Evolutionary conservation across 2,797 vertebrate species (phyloP).

Genomic region (Potorous gilbertii): DNA sequence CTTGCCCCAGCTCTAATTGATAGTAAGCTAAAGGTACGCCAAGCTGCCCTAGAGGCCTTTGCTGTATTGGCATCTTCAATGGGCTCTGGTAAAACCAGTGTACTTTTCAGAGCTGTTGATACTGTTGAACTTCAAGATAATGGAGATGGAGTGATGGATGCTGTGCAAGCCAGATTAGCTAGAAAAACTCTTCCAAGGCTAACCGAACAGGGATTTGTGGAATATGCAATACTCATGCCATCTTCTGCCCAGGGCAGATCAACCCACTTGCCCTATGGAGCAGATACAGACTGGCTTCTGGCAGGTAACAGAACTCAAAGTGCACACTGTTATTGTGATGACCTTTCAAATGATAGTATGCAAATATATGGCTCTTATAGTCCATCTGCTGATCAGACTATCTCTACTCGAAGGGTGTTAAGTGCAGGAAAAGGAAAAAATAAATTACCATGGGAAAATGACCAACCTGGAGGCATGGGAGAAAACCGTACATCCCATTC

Average conservation of each 20-base stretch:
- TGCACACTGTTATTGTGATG: slow-evolving; percentile 85
- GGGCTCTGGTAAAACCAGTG: slow-evolving; percentile 86
- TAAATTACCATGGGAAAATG: slow-evolving; percentile 95
- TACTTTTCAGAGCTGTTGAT: slow-evolving; percentile 90
- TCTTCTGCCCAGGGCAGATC: slow-evolving; percentile 83
- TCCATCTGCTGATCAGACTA: slow-evolving; percentile 76
- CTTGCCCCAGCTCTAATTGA: slow-evolving; percentile 91
- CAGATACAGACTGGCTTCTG: slow-evolving; percentile 92
- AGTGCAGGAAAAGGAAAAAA: slow-evolving; percentile 94
- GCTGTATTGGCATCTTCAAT: slow-evolving; percentile 89
- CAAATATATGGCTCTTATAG: slow-evolving; percentile 83
- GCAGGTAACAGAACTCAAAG: slow-evolving; percentile 88
- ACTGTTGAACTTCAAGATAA: slow-evolving; percentile 89
- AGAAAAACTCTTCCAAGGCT: slow-evolving; percentile 89
- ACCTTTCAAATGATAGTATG: slow-evolving; percentile 78
- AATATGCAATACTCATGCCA: slow-evolving; percentile 89
- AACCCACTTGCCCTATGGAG: slow-evolving; percentile 81
- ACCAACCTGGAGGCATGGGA: slow-evolving; percentile 80
- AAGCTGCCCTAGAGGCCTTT: slow-evolving; percentile 91
- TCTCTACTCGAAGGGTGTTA: slow-evolving; percentile 88
- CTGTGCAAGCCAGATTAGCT: slow-evolving; percentile 91
- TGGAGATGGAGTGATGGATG: slow-evolving; percentile 89
- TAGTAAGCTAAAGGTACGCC: slow-evolving; percentile 90
- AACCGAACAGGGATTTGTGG: slow-evolving; percentile 86
- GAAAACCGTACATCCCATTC: slow-evolving; percentile 74